phyloP scores from a whole-genome alignment of 1,140 invertebrate genomes.

The Camponotus vicinus region DNA sequence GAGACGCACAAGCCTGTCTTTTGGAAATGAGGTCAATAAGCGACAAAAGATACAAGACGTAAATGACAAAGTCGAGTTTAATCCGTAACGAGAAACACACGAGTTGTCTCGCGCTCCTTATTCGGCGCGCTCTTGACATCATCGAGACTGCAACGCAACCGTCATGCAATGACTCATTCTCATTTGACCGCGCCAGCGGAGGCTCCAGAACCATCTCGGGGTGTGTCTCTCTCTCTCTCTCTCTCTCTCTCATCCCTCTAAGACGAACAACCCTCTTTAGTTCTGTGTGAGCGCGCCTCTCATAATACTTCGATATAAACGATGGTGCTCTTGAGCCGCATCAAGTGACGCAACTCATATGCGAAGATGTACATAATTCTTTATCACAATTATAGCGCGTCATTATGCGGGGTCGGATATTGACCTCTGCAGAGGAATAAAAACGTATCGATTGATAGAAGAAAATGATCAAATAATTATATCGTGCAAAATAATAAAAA shows the following conservation, averaged over 20 bases:
- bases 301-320: neutral
- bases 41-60: neutral
- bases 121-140: slow-evolving; percentile 78
- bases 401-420: neutral
- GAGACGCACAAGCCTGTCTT: neutral
- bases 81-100: slow-evolving; percentile 64
- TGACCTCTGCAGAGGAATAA: neutral
- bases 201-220: slow-evolving; percentile 56
- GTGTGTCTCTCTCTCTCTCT: slow-evolving; percentile 69
- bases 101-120: slow-evolving; percentile 71
- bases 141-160: slow-evolving; percentile 53
- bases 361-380: neutral
- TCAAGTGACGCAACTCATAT: neutral
- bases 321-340: neutral
- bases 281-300: neutral
- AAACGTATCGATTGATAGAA: slow-evolving; percentile 9
- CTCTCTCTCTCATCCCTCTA: slow-evolving; percentile 57
- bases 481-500: neutral
- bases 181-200: slow-evolving; percentile 67
- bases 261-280: slow-evolving; percentile 15
- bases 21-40: slow-evolving; percentile 1
- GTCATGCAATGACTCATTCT: slow-evolving; percentile 72
- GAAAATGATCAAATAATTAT: neutral
- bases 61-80: slow-evolving; percentile 44
- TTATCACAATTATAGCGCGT: neutral